Percentiles rank a stretch among this genome's conserved stretches.
Evolutionary conservation across 2,888 invertebrate genomes (phyloP).

Genomic region (Machimus rusticus): DNA sequence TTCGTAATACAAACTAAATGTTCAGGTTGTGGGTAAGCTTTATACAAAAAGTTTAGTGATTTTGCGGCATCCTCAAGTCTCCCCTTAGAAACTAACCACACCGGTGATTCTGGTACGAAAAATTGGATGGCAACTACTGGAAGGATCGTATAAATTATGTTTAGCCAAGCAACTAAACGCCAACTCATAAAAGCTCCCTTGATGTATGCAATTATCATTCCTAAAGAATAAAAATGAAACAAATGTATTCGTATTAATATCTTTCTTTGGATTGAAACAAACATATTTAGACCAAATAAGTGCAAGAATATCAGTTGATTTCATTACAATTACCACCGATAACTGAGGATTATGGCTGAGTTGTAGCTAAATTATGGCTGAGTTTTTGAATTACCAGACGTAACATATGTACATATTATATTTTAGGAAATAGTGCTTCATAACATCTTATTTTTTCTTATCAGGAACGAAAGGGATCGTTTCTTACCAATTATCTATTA

Average conservation of each 20-base stretch:
- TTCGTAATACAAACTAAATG: conserved; percentile 55
- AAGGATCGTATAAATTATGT: conserved; percentile 65
- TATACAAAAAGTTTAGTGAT: conserved; percentile 65
- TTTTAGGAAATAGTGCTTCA: no score
- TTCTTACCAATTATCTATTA: no score
- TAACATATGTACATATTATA: no score
- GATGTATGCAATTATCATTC: conserved; percentile 67
- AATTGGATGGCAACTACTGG: conserved; percentile 64
- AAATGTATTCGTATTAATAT: neutral
- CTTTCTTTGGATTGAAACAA: neutral
- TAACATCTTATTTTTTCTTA: no score
- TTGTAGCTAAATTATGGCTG: no score
- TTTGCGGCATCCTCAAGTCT: conserved; percentile 66
- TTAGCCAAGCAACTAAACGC: conserved; percentile 67
- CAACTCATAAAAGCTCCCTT: conserved; percentile 67
- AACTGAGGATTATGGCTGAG: no score
- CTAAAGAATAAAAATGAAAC: conserved; percentile 53
- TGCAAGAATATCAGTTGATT: no score
- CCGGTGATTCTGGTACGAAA: conserved; percentile 68
- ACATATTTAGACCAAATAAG: no score
- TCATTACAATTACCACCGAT: no score
- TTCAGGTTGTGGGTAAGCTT: conserved; percentile 63
- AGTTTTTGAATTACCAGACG: no score
- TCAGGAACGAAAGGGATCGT: no score
- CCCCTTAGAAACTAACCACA: conserved; percentile 68